Conservation (phyloP, 2,888 invertebrate species). For the Cephus runcator region DNA sequence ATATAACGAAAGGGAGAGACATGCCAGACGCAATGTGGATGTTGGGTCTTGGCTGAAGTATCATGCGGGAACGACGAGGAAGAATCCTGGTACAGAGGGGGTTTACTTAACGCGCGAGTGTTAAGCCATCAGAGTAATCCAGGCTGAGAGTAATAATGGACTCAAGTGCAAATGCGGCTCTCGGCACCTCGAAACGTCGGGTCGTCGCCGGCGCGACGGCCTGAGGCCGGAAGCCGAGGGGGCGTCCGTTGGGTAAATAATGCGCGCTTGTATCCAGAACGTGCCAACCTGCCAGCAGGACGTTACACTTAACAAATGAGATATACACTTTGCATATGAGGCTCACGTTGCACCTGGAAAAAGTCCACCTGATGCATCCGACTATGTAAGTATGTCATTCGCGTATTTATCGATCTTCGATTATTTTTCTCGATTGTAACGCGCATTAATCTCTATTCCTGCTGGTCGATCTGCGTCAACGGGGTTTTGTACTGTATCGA, state of each 20-base stretch:
- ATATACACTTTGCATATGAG: slow-evolving; percentile 41
- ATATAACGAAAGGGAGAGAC: neutral
- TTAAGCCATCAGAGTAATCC: slow-evolving; percentile 59
- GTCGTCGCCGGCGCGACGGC: neutral
- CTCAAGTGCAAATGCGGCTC: slow-evolving; percentile 49
- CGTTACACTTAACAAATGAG: slow-evolving; percentile 45
- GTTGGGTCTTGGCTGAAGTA: slow-evolving; percentile 26
- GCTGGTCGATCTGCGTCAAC: too few species aligned
- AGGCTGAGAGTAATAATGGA: slow-evolving; percentile 53
- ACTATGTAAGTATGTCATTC: neutral
- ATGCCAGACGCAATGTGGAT: slow-evolving; percentile 8
- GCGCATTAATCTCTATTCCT: neutral
- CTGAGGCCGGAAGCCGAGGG: neutral
- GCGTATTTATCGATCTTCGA: neutral
- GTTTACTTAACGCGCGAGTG: slow-evolving; percentile 58
- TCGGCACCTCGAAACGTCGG: slow-evolving; percentile 2
- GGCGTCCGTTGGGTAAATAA: slow-evolving; percentile 37
- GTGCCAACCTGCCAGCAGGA: slow-evolving; percentile 22
- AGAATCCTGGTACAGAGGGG: slow-evolving; percentile 43
- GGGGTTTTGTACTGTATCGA: neutral
- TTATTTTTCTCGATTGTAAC: neutral
- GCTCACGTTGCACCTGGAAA: slow-evolving; percentile 28
- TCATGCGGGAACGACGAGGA: slow-evolving; percentile 27
- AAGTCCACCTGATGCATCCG: slow-evolving; percentile 16
- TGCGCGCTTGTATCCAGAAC: slow-evolving; percentile 39